These are phyloP conservation scores for Perizoma affinitatum DNA, from an alignment of 2,888 invertebrate species.

Conservation along the genomic window DNA sequence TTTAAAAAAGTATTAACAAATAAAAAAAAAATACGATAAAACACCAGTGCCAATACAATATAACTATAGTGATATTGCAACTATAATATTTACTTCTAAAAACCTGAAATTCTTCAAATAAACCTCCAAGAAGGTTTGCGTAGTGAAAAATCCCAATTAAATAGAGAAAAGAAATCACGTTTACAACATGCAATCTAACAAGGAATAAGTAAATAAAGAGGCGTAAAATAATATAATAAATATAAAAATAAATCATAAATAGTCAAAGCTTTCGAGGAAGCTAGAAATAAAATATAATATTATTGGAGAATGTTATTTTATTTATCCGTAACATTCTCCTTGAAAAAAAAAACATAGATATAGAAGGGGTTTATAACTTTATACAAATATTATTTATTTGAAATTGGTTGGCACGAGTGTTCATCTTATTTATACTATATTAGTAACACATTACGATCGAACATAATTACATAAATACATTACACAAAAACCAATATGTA, in stretches of 20 bases:
- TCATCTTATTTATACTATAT: constrained; percentile 55
- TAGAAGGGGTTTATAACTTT: constrained; percentile 33
- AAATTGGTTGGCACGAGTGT: constrained; percentile 75
- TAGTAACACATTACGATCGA: constrained; percentile 70
- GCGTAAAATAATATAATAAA: constrained; percentile 59
- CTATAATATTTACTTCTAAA: constrained; percentile 65
- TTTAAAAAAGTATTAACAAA: constrained; percentile 53
- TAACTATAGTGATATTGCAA: constrained; percentile 80
- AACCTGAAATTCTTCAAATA: constrained; percentile 58
- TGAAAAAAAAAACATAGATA: constrained; percentile 41
- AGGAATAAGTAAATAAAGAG: constrained; percentile 62
- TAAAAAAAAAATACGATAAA: constrained; percentile 49
- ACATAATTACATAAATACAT: constrained; percentile 67
- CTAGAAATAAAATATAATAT: constrained; percentile 47
- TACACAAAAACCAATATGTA: constrained; percentile 73
- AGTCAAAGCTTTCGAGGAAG: constrained; percentile 76
- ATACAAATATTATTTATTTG: constrained; percentile 31
- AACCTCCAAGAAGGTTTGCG: constrained; percentile 33
- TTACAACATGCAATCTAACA: constrained; percentile 72
- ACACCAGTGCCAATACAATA: constrained; percentile 84
- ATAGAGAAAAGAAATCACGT: constrained; percentile 59
- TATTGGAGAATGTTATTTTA: constrained; percentile 57
- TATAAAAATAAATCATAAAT: constrained; percentile 52
- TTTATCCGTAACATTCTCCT: constrained; percentile 80
- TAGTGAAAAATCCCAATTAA: constrained; percentile 58